A percentile compares a stretch with the other conserved stretches of the same genome.
Evolutionary conservation across 2,888 invertebrate genomes (phyloP).

Genomic region (Rotaria sp.): DNA sequence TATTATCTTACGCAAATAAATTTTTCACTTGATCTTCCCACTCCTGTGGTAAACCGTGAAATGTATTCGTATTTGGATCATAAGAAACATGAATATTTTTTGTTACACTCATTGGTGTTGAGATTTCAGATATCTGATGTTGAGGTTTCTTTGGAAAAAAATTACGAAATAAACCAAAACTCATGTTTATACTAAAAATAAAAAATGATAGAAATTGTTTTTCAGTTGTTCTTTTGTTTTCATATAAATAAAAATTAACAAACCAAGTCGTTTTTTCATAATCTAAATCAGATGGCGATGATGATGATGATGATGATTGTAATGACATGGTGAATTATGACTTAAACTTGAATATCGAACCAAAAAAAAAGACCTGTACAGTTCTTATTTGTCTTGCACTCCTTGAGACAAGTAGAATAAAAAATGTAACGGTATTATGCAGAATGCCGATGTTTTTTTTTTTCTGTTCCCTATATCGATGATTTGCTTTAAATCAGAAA

Average conservation of each 20-base stretch:
- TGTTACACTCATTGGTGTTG: neutral
- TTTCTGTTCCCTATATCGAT: neutral
- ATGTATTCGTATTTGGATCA: neutral
- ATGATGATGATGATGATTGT: neutral
- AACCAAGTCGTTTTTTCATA: neutral
- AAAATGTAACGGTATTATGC: neutral
- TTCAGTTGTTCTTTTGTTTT: neutral
- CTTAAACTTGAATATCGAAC: neutral
- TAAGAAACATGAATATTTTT: conserved; percentile 16
- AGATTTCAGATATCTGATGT: neutral
- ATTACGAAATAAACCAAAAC: neutral
- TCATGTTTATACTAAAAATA: neutral
- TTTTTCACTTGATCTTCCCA: conserved; percentile 13
- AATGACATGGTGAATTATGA: neutral
- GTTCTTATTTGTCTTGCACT: neutral
- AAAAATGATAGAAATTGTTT: neutral
- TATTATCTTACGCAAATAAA: neutral
- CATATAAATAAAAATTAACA: neutral
- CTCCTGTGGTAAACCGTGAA: neutral
- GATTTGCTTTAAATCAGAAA: neutral
- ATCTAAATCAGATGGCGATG: neutral
- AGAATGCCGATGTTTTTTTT: neutral
- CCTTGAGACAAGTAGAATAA: neutral
- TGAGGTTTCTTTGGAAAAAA: neutral
- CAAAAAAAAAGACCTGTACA: neutral